These are phyloP conservation scores for Hippocampus guttulatus DNA, from an alignment of 2,113 vertebrate species.

Conservation along the genomic window DNA sequence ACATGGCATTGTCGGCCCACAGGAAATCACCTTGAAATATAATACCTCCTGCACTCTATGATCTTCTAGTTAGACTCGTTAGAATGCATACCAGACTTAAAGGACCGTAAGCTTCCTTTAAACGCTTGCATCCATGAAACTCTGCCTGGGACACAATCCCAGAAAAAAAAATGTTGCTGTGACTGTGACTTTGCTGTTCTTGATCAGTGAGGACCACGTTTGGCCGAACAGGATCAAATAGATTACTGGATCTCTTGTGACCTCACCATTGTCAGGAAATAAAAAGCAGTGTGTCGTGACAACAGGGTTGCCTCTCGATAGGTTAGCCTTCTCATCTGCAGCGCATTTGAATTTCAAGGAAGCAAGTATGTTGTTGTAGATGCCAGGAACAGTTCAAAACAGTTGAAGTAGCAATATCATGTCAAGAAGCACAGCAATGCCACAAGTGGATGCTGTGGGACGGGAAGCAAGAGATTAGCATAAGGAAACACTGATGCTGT, in stretches of 20 bases:
- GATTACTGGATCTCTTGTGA: conserved; percentile 16
- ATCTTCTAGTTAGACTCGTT: conserved; percentile 4
- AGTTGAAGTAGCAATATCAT: background rate
- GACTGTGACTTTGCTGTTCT: conserved; percentile 27
- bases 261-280: conserved; percentile 17
- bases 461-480: background rate
- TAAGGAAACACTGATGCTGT: background rate
- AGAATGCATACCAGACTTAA: conserved; percentile 20
- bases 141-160: conserved; percentile 22
- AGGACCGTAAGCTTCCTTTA: conserved; percentile 6
- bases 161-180: conserved; percentile 28
- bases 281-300: conserved; percentile 19
- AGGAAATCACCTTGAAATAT: conserved; percentile 2
- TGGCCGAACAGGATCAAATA: conserved; percentile 42
- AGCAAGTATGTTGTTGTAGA: conserved; percentile 34
- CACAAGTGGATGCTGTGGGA: background rate
- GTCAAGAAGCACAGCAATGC: background rate
- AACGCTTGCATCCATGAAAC: conserved; percentile 22
- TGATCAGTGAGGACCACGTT: conserved; percentile 29
- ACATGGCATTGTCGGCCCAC: background rate
- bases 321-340: conserved; percentile 56
- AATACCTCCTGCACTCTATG: conserved; percentile 4
- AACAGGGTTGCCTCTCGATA: conserved; percentile 19
- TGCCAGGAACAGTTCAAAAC: background rate
- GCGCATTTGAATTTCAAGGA: conserved; percentile 31